Conservation (phyloP, 2,888 invertebrate species). For the Linnaemya vulpina region DNA sequence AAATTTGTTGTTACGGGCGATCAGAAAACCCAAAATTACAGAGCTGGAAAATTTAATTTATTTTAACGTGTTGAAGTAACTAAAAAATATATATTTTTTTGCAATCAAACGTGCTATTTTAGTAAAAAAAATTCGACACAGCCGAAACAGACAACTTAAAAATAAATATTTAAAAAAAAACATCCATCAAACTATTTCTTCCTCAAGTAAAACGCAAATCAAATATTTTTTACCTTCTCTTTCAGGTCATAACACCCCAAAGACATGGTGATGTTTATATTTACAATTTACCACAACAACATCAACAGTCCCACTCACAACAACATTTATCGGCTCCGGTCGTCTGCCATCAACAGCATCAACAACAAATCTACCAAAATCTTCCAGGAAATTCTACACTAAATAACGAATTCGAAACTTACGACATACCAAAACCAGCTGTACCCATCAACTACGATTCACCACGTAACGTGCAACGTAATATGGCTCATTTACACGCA, state of each 20-base stretch:
- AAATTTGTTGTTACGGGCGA: too few relatives aligned
- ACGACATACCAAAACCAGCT: conserved; percentile 87
- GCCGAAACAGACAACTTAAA: too few relatives aligned
- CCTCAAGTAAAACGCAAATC: not conserved
- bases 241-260: conserved; percentile 88
- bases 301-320: conserved; percentile 70
- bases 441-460: conserved; percentile 85
- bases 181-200: not conserved
- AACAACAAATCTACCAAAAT: conserved; percentile 78
- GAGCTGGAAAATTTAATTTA: too few relatives aligned
- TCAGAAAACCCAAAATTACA: too few relatives aligned
- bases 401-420: conserved; percentile 80
- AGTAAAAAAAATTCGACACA: too few relatives aligned
- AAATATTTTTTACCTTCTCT: conserved; percentile 64
- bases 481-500: conserved; percentile 73
- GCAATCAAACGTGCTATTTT: too few relatives aligned
- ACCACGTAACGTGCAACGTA: conserved; percentile 84
- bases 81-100: too few relatives aligned
- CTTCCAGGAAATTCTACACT: conserved; percentile 78
- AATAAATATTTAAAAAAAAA: not conserved
- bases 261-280: conserved; percentile 89
- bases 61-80: too few relatives aligned
- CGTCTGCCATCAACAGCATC: conserved; percentile 83
- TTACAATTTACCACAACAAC: conserved; percentile 86
- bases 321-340: conserved; percentile 80